Evolutionary conservation across 2,888 invertebrate species (phyloP).

Genomic region (Morpho deidamia): DNA sequence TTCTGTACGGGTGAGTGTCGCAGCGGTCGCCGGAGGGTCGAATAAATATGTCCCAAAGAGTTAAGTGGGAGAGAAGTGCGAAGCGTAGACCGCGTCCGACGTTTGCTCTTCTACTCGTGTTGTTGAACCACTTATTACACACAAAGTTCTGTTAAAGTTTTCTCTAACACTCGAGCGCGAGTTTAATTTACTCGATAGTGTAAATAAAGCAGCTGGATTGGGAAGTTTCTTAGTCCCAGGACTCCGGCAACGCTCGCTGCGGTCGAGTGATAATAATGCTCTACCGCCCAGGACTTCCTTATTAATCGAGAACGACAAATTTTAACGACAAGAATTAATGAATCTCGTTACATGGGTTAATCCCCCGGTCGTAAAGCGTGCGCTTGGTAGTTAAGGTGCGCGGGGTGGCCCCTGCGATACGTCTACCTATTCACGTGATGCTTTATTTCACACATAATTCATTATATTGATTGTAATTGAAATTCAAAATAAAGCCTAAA

Average conservation of each 20-base stretch:
- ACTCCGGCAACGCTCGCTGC: constrained; percentile 41
- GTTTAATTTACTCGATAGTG: constrained; percentile 80
- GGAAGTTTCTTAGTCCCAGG: constrained; percentile 65
- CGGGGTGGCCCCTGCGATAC: constrained; percentile 35
- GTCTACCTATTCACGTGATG: constrained; percentile 11
- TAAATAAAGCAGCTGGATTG: constrained; percentile 77
- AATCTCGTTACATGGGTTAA: constrained; percentile 80
- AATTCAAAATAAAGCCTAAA: not conserved
- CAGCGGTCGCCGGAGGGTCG: constrained; percentile 75
- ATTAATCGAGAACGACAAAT: constrained; percentile 80
- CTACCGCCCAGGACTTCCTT: constrained; percentile 70
- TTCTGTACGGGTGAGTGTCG: constrained; percentile 57
- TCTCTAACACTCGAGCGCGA: constrained; percentile 73
- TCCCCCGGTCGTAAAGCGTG: constrained; percentile 76
- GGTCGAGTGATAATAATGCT: constrained; percentile 76
- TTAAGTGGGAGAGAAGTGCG: constrained; percentile 75
- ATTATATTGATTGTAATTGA: constrained; percentile 1
- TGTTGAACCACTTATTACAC: constrained; percentile 80
- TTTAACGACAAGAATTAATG: constrained; percentile 81
- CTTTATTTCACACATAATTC: constrained; percentile 14
- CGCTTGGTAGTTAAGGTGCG: constrained; percentile 69
- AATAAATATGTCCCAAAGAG: constrained; percentile 79
- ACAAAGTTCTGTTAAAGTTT: constrained; percentile 78
- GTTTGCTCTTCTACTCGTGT: constrained; percentile 78
- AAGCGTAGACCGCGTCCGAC: constrained; percentile 74